Base-by-base conservation (phyloP, 2,113 vertebrate genomes). In the Panurus biarmicus region DNA sequence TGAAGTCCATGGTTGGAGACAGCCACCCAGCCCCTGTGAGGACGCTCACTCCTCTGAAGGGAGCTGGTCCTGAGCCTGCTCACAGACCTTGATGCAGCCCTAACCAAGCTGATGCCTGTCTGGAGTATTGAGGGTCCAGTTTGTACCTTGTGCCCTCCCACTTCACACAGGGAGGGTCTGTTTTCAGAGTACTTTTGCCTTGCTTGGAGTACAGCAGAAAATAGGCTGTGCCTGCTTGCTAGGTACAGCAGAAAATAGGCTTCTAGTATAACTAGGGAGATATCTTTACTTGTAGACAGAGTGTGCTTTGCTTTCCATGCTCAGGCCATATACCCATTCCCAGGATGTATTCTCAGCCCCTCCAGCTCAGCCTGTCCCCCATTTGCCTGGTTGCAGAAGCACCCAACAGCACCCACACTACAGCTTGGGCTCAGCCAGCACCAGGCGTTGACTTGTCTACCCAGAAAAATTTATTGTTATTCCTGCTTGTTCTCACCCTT, bases 1-100 rank as follows among this genome's bases (percentile, higher is more conserved):
- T 2, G 3, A 35, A 56, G 60, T 42, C 23, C 3, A 0, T 38
- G 48, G 23, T 1, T 77, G 70, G 51, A 70, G 35, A 58, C 3
- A 4, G 22, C 25, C 18, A 15, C 45, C 10, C 44, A 20, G 23
- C 24, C 87, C 25, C 26, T 50, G 62, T 4, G 10, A 36, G 67
- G 57, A 11, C 36, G 36, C 51, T 73, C 2, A 3, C 6, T 56
- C 8, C 50, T 61, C 70, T 24, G 22, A 4, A 40, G 33, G 47
- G 38, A 48, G 14, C 70, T 74, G 47, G 6, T 88, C 44, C 67
- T 47, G 73, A 53, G 40, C 40, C 54, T 48, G 6, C 0, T 11
- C 2, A 1, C 48, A 45, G 36, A 22, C 10, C 61, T 47, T 51
- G 35, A 42, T 18, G 20, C 48, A 87, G 79, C 82, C 74, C 66